Conservation (phyloP, 2,888 invertebrate genomes). For the Galeopsomyia nigrocyanea region DNA sequence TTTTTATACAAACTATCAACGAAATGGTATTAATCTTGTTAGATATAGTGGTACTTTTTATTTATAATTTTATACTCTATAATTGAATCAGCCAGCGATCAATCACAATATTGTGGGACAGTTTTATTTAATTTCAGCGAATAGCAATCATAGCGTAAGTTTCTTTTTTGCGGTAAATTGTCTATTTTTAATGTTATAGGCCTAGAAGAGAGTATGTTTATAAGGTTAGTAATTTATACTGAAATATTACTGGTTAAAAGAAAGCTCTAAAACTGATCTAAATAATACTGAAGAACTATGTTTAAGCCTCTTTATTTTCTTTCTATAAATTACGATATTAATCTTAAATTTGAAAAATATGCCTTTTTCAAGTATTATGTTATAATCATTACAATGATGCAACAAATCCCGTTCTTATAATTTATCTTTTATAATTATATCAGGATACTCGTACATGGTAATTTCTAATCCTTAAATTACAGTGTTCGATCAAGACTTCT, state of each 20-base stretch:
- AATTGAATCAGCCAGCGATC: constrained; percentile 31
- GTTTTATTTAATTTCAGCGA: constrained; percentile 32
- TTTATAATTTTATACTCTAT: background rate
- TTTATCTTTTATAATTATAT: constrained; percentile 10
- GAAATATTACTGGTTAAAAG: constrained; percentile 16
- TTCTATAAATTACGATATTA: constrained; percentile 25
- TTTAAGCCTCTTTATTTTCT: constrained; percentile 18
- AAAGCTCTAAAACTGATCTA: constrained; percentile 29
- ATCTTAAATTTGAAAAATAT: constrained; percentile 39
- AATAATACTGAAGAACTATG: constrained; percentile 28
- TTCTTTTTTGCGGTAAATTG: constrained; percentile 32
- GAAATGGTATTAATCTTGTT: constrained; percentile 22
- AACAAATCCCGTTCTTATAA: constrained; percentile 12
- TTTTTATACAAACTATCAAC: constrained; percentile 41
- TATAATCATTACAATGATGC: constrained; percentile 25
- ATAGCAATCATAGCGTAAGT: constrained; percentile 33
- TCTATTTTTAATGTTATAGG: constrained; percentile 33
- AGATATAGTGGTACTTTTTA: too few relatives aligned
- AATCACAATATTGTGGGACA: constrained; percentile 33
- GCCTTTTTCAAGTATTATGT: constrained; percentile 22
- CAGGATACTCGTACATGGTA: constrained; percentile 10
- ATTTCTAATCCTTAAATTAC: constrained; percentile 22
- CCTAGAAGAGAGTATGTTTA: constrained; percentile 34
- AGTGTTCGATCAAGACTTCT: constrained; percentile 15
- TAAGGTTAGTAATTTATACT: constrained; percentile 9